phyloP scores from a whole-genome alignment of 2,888 invertebrate species.

The Chaitophorus viminalis region DNA sequence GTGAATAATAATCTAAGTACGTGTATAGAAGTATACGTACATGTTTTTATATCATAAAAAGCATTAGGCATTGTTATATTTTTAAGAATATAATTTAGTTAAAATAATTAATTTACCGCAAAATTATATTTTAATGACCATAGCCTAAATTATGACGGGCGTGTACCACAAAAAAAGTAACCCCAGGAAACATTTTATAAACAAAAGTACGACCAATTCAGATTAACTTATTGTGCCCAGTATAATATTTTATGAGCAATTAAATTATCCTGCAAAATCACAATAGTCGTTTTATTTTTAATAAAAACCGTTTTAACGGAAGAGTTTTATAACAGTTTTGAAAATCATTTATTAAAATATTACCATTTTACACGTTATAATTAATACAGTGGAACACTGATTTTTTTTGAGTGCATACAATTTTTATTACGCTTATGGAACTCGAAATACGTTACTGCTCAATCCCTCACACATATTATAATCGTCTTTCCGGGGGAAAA shows the following conservation, averaged over 20 bases:
- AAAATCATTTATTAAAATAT: background rate
- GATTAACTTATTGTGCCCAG: background rate
- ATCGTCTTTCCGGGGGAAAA: background rate
- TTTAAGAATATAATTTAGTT: background rate
- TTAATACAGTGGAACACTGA: no score
- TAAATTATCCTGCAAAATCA: background rate
- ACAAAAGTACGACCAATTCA: background rate
- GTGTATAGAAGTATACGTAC: background rate
- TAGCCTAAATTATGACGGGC: background rate
- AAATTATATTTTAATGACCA: conserved; percentile 25
- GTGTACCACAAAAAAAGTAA: background rate
- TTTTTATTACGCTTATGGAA: no score
- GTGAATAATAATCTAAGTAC: background rate
- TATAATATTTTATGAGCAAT: background rate
- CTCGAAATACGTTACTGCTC: no score
- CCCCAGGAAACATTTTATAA: background rate
- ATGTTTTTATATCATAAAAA: background rate
- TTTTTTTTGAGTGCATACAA: no score
- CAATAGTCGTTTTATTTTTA: background rate
- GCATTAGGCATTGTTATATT: background rate
- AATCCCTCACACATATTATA: no score
- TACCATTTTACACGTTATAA: no score
- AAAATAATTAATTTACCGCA: background rate
- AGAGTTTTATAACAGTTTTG: background rate
- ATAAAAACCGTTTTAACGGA: background rate